A percentile compares a stretch with the other conserved stretches of the same genome.
phyloP scores from a whole-genome alignment of 2,888 invertebrate genomes.

The Tenthredo livida region DNA sequence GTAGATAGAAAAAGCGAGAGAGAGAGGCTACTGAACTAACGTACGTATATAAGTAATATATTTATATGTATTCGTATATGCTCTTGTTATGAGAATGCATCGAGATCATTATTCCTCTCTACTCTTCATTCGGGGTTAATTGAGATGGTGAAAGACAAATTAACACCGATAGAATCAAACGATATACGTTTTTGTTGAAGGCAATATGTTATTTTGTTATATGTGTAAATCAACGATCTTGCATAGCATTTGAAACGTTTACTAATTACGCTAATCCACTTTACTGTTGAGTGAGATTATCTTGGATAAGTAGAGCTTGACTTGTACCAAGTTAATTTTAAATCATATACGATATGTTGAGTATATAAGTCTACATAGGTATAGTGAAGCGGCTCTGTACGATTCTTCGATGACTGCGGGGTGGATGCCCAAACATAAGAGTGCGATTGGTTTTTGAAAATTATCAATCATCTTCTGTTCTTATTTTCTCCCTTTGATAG shows the following conservation, averaged over 20 bases:
- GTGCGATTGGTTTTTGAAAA: neutral
- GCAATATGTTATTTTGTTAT: neutral
- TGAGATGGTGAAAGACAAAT: neutral
- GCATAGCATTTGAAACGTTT: neutral
- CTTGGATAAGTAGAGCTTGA: neutral
- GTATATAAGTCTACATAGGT: neutral
- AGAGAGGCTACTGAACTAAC: neutral
- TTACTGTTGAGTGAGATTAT: neutral
- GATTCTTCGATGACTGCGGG: neutral
- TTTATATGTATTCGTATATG: neutral
- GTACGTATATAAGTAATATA: neutral
- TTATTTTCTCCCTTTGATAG: neutral
- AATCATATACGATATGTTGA: neutral
- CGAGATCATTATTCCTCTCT: neutral
- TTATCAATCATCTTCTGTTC: neutral
- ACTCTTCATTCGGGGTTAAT: neutral
- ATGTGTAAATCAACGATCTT: neutral
- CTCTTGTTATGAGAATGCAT: neutral
- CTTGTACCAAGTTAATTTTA: neutral
- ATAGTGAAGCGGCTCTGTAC: neutral
- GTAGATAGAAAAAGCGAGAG: neutral
- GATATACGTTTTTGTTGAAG: neutral
- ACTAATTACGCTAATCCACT: neutral
- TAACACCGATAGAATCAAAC: neutral
- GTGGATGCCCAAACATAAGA: neutral